Evolutionary conservation across 2,797 vertebrate species (phyloP).

Genomic region (Lepidocolaptes lacrymiger): DNA sequence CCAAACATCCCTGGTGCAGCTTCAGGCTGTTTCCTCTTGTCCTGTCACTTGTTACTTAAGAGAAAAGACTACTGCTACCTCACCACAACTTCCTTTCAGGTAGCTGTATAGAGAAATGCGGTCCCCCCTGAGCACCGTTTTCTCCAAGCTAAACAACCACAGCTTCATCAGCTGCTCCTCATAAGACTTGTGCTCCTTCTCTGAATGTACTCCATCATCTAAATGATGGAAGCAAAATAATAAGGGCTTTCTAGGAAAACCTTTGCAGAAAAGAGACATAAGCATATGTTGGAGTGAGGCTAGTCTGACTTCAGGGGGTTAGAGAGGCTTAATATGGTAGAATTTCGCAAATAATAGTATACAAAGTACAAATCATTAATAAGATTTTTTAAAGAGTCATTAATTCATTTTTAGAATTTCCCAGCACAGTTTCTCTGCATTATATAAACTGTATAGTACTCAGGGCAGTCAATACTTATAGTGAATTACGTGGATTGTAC

Average conservation of each 20-base stretch:
- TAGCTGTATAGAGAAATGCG: neutral
- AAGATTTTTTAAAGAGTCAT: neutral
- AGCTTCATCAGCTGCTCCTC: neutral
- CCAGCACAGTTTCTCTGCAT: neutral
- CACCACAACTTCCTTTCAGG: neutral
- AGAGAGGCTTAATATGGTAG: neutral
- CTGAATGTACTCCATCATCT: accelerated
- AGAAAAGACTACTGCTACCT: neutral
- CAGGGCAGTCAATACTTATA: neutral
- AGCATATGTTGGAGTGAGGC: neutral
- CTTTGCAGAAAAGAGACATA: neutral
- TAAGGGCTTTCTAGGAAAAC: neutral
- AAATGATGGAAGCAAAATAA: neutral
- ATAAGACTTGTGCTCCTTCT: neutral
- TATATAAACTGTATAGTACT: neutral
- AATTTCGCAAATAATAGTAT: neutral
- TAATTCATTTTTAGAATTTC: neutral
- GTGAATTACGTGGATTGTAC: neutral
- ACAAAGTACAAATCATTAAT: neutral
- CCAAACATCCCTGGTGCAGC: neutral
- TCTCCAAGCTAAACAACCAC: neutral
- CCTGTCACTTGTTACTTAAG: neutral
- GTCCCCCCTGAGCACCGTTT: neutral
- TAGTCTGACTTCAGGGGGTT: neutral
- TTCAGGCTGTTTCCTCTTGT: neutral